A percentile compares a stretch with the other conserved stretches of the same genome.
Conservation (phyloP, 2,113 vertebrate species). For the Canis aureus region DNA sequence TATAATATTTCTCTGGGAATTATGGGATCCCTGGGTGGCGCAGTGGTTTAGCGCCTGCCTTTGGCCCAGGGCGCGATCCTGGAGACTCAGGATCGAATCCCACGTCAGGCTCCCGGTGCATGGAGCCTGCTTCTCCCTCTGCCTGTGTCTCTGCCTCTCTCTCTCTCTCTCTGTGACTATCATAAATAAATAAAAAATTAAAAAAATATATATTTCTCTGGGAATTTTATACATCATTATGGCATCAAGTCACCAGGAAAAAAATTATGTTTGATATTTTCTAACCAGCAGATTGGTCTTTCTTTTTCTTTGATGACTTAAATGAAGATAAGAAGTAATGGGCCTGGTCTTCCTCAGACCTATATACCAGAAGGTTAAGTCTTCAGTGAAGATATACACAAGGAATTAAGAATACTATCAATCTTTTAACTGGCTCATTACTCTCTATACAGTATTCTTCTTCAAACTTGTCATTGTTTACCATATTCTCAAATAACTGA, state of each 20-base stretch:
- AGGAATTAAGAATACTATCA: conserved; percentile 26
- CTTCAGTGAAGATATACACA: conserved; percentile 3
- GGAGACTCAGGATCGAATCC: no score
- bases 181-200: no score
- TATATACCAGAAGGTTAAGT: background rate
- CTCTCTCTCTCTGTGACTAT: no score
- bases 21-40: no score
- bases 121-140: no score
- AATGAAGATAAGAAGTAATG: background rate
- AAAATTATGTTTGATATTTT: conserved; percentile 35
- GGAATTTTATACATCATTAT: background rate
- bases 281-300: background rate
- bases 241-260: background rate
- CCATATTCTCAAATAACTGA: conserved; percentile 36
- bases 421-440: conserved; percentile 16
- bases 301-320: conserved; percentile 43
- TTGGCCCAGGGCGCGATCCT: no score
- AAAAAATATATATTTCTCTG: background rate
- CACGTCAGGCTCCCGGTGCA: no score
- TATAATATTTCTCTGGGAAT: background rate
- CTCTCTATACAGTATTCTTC: background rate
- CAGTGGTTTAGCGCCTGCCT: no score
- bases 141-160: no score
- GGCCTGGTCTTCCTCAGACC: background rate
- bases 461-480: conserved; percentile 30